phyloP scores from a whole-genome alignment of 2,797 vertebrate genomes.

The Oreochromis mossambicus region DNA sequence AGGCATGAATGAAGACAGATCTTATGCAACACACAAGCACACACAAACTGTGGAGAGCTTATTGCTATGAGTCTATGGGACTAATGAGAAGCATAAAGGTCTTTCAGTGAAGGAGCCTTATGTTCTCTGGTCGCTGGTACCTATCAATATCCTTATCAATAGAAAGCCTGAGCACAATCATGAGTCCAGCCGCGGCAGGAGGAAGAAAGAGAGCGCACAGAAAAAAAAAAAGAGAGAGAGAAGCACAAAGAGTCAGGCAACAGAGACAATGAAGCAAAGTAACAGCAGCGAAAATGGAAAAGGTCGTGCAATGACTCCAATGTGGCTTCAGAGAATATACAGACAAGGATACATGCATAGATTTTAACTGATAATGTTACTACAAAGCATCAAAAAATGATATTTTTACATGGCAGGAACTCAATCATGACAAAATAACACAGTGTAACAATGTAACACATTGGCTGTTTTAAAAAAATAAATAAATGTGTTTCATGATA shows the following conservation, averaged over 20 bases:
- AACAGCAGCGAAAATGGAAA: conserved; percentile 43
- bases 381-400: not conserved
- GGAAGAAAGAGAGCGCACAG: conserved; percentile 46
- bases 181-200: conserved; percentile 81
- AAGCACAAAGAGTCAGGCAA: conserved; percentile 71
- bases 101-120: conserved; percentile 75
- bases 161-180: conserved; percentile 91
- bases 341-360: not conserved
- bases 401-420: not conserved
- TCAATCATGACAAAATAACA: not conserved
- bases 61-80: conserved; percentile 42
- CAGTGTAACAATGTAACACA: not conserved
- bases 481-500: not conserved
- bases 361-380: not conserved
- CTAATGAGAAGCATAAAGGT: conserved; percentile 67
- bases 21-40: conserved; percentile 26
- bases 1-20: conserved; percentile 23
- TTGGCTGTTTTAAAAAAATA: not conserved
- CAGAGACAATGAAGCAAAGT: conserved; percentile 59
- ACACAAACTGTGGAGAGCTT: conserved; percentile 19
- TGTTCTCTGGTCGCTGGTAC: conserved; percentile 82
- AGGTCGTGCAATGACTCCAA: conserved; percentile 37
- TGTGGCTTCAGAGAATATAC: conserved; percentile 4
- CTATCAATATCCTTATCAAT: conserved; percentile 99
- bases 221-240: conserved; percentile 27